These are phyloP conservation scores for Lasiommata megera DNA, from an alignment of 2,888 invertebrate genomes.

Conservation along the genomic window DNA sequence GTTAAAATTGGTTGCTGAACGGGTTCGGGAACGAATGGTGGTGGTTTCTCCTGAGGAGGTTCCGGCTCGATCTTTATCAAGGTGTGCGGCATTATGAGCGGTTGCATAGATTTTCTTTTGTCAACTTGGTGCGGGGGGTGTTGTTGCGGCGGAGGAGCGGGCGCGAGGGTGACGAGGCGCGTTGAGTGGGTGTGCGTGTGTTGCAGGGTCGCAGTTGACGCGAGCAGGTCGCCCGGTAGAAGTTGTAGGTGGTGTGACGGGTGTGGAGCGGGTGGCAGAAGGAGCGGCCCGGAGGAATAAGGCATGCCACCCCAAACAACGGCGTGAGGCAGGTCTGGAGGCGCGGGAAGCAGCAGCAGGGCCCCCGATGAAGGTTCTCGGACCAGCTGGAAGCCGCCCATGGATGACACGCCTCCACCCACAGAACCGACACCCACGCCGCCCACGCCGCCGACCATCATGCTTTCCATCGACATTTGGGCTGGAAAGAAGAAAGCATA, in stretches of 20 bases:
- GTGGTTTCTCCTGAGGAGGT: constrained; percentile 69
- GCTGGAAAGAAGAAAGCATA: constrained; percentile 67
- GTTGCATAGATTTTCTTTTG: constrained; percentile 74
- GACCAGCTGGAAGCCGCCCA: constrained; percentile 92
- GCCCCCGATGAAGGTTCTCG: constrained; percentile 93
- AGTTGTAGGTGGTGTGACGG: constrained; percentile 85
- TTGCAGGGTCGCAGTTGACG: constrained; percentile 83
- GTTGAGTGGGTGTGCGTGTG: constrained; percentile 87
- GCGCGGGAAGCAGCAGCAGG: constrained; percentile 88
- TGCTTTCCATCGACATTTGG: constrained; percentile 87
- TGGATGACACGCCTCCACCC: constrained; percentile 80
- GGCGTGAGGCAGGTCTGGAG: constrained; percentile 86
- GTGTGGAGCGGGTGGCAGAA: constrained; percentile 75
- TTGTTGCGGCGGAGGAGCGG: constrained; percentile 73
- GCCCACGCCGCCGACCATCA: constrained; percentile 84
- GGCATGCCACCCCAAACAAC: constrained; percentile 88
- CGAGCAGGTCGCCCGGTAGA: constrained; percentile 84
- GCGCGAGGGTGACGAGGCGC: constrained; percentile 83
- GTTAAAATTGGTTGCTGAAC: constrained; percentile 75
- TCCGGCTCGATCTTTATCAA: constrained; percentile 89
- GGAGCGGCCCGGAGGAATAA: constrained; percentile 65
- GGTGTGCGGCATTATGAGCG: constrained; percentile 71
- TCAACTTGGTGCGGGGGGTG: constrained; percentile 55
- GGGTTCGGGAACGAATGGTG: constrained; percentile 70
- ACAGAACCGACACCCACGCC: constrained; percentile 86